Base-by-base conservation (phyloP, 2,797 vertebrate genomes). In the Tiaroga cobitis region DNA sequence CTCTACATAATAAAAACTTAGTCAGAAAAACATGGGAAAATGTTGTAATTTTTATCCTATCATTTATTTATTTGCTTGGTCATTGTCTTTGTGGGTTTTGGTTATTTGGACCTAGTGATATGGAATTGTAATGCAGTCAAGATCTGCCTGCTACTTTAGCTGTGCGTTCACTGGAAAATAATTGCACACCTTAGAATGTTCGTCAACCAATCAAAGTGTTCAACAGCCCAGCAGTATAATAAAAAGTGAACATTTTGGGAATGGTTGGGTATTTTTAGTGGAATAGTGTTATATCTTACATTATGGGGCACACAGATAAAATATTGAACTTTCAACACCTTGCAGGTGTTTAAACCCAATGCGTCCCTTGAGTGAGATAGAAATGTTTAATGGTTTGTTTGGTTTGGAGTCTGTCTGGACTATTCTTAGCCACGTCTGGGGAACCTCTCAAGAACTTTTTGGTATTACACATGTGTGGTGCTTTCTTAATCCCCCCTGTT, bases 361-460 rank as follows among this genome's bases (percentile, higher is more conserved):
- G 76, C 34, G 81, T 90, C 89, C 88, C 88, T 72, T 80, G 89
- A 87, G 89, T 19, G 85, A 89, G 90, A 89, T 87, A 90, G 91
- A 93, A 92, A 91, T 90, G 88, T 92, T 92, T 92, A 93, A 93
- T 91, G 88, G 89, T 92, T 91, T 93, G 90, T 93, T 94, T 93
- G 90, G 88, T 91, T 93, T 92, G 92, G 91, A 93, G 85, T 83
- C 81, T 85, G 89, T 88, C 89, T 86, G 81, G 83, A 80, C 89
- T 90, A 90, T 90, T 89, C 84, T 90, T 89, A 90, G 89, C 85
- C 78, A 68, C 4, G 84, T 89, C 88, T 90, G 87, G 81, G 76
- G 87, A 82, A 88, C 56, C 56, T 85, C 85, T 86, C 74, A 72
- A 82, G 74, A 89, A 86, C 46, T n/a, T 87, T 87, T 37, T 86